A percentile compares a stretch with the other conserved stretches of the same genome.
Conservation (phyloP, 92 coral and sea anemone genomes). For the Phenganax marumi region DNA sequence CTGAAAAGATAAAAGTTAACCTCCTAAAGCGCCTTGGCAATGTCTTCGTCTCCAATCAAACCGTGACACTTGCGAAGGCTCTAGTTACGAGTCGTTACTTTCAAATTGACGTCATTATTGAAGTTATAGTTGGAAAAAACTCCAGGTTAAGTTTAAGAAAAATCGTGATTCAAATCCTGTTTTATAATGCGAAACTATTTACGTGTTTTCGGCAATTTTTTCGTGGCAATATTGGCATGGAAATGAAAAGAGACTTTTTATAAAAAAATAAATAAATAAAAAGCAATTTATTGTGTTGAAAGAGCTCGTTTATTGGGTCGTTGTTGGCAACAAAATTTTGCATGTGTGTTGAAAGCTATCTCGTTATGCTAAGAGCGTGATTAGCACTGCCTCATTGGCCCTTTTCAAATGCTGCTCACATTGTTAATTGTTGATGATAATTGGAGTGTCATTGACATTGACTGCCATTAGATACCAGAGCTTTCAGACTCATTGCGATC, state of each 20-base stretch:
- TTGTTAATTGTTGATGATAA: background rate
- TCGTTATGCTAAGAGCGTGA: conserved; percentile 10
- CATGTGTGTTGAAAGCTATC: background rate
- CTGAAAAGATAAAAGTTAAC: too few relatives aligned
- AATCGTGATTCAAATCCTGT: too few relatives aligned
- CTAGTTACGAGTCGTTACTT: too few relatives aligned
- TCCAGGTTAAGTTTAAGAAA: too few relatives aligned
- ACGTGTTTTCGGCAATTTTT: background rate
- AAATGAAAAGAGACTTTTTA: background rate
- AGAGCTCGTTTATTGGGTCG: background rate
- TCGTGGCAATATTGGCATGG: background rate
- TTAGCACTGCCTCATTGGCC: conserved; percentile 12
- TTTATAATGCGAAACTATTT: too few relatives aligned
- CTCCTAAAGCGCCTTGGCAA: too few relatives aligned
- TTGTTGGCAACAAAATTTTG: background rate
- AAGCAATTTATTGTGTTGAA: conserved; percentile 8
- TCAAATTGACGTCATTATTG: too few relatives aligned
- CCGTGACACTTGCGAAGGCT: too few relatives aligned
- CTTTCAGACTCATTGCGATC: background rate
- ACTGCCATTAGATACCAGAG: background rate
- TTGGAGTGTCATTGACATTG: background rate
- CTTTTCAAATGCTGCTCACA: background rate
- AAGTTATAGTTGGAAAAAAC: too few relatives aligned
- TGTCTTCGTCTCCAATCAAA: too few relatives aligned
- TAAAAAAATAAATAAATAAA: background rate